Percentiles rank a stretch among this genome's conserved stretches.
Conservation (phyloP, 2,797 vertebrate species). For the Anniella stebbinsi region DNA sequence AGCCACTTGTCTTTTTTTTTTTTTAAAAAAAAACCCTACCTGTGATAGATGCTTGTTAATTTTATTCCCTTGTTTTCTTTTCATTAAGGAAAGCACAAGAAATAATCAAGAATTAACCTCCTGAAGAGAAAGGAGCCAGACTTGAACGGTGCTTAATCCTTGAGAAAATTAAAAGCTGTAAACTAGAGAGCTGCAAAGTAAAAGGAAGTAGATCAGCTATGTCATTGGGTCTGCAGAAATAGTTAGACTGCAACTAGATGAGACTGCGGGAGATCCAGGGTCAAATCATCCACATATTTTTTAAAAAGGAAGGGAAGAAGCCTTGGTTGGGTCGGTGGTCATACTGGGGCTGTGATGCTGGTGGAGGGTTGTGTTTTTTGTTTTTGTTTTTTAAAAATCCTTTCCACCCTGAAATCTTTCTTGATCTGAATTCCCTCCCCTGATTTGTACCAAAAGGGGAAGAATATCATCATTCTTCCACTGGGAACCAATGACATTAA, state of each 20-base stretch:
- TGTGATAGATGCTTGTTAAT: neutral
- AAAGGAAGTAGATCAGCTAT: neutral
- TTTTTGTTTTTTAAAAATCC: too few relatives aligned
- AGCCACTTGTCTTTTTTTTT: neutral
- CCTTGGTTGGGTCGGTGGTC: neutral
- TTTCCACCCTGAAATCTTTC: too few relatives aligned
- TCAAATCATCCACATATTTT: too few relatives aligned
- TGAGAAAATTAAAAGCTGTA: neutral
- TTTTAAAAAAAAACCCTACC: neutral
- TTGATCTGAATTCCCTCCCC: neutral
- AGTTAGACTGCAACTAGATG: neutral
- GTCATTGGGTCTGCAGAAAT: neutral
- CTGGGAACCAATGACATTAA: neutral
- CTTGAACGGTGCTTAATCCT: neutral
- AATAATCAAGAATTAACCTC: conserved; percentile 3
- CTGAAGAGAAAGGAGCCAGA: neutral
- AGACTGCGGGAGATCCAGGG: neutral
- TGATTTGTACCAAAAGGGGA: neutral
- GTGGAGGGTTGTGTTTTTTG: too few relatives aligned
- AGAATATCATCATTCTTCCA: neutral
- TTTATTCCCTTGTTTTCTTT: neutral
- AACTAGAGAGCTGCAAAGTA: neutral
- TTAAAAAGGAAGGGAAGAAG: neutral
- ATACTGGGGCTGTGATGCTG: neutral
- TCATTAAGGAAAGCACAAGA: neutral